Evolutionary conservation across 2,113 vertebrate genomes (phyloP).

Genomic region (Paramormyrops kingsleyae): DNA sequence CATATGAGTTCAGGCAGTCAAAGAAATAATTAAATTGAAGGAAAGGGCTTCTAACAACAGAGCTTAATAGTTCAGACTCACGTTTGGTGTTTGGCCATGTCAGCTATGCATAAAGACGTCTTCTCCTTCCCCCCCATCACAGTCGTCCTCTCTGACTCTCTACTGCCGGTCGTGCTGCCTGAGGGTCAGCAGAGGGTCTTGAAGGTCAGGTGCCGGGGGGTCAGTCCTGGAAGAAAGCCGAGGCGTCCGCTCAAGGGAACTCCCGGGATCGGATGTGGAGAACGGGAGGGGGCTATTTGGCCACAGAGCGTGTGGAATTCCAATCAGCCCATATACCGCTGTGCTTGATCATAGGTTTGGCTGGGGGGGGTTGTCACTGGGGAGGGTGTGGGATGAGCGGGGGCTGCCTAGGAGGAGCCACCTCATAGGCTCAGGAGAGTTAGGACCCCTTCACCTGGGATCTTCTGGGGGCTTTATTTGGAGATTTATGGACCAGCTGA

Average conservation of each 20-base stretch:
- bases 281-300: conserved; percentile 25
- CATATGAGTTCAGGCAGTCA: not conserved
- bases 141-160: conserved; percentile 47
- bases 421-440: not conserved
- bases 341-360: conserved; percentile 6
- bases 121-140: conserved; percentile 61
- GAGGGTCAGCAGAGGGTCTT: not conserved
- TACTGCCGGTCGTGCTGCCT: not conserved
- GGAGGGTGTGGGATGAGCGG: not conserved
- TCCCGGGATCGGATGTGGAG: not conserved
- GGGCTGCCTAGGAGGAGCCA: not conserved
- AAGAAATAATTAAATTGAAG: not conserved
- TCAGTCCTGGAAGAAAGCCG: not conserved
- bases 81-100: conserved; percentile 46
- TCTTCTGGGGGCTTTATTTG: not conserved
- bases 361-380: conserved; percentile 40
- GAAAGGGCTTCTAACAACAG: not conserved
- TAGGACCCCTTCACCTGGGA: not conserved
- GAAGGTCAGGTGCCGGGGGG: not conserved
- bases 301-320: conserved; percentile 34
- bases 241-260: not conserved
- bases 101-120: conserved; percentile 50
- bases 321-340: conserved; percentile 36
- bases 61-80: conserved; percentile 36
- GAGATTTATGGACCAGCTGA: not conserved